phyloP scores from a whole-genome alignment of 2,113 vertebrate species.

The Phocoena phocoena region DNA sequence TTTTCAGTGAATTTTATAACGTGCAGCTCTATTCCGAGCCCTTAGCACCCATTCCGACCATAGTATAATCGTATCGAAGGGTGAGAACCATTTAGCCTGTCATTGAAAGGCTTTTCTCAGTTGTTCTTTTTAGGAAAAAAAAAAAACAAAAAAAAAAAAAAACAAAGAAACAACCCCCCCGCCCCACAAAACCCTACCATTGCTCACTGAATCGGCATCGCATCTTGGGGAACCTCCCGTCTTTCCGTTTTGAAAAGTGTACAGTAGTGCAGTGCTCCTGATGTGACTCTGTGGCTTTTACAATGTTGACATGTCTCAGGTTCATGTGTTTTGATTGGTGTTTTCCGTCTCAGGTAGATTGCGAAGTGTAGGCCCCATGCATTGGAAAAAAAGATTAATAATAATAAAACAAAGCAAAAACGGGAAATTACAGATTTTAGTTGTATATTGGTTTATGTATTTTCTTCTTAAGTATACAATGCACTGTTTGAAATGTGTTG shows the following conservation, averaged over 20 bases:
- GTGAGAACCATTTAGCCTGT: constrained; percentile 75
- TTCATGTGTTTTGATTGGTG: constrained; percentile 90
- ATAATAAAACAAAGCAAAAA: constrained; percentile 78
- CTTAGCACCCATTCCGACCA: constrained; percentile 69
- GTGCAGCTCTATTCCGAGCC: constrained; percentile 79
- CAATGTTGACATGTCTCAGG: constrained; percentile 91
- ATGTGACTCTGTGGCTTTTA: constrained; percentile 89
- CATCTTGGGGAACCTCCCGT: constrained; percentile 78
- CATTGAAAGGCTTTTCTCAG: background rate
- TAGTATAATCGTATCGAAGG: constrained; percentile 54
- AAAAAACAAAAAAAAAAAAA: background rate
- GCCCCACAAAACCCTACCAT: background rate
- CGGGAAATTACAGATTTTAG: constrained; percentile 86
- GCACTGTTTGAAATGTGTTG: constrained; percentile 92
- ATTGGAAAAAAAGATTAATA: constrained; percentile 79
- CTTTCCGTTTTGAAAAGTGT: constrained; percentile 85
- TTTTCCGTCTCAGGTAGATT: constrained; percentile 93
- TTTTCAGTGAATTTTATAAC: constrained; percentile 66
- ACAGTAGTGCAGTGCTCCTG: constrained; percentile 88
- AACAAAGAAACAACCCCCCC: background rate
- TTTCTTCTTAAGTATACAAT: constrained; percentile 89
- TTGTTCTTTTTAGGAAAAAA: constrained; percentile 10
- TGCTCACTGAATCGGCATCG: constrained; percentile 73
- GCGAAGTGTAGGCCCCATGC: constrained; percentile 88
- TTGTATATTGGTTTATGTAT: constrained; percentile 89